Evolutionary conservation across 2,888 invertebrate species (phyloP).

Genomic region (Heliconius cydno): DNA sequence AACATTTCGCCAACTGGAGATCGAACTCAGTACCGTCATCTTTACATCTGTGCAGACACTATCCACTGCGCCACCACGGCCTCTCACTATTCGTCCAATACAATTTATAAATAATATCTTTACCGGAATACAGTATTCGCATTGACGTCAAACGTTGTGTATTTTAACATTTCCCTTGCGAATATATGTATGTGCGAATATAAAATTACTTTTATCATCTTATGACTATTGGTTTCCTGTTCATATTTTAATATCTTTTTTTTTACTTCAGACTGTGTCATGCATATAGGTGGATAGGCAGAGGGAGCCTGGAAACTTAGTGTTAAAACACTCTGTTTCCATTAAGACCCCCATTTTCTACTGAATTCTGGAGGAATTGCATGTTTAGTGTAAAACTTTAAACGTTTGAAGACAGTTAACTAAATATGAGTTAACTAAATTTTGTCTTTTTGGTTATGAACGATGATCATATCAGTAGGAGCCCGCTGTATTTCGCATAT

Average conservation of each 20-base stretch:
- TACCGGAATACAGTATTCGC: constrained; percentile 24
- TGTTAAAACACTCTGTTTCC: no score
- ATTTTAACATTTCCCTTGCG: constrained; percentile 38
- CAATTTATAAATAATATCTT: constrained; percentile 33
- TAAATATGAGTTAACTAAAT: background rate
- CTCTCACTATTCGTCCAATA: background rate
- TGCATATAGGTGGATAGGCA: no score
- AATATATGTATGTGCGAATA: constrained; percentile 24
- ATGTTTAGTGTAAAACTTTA: background rate
- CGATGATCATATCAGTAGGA: no score
- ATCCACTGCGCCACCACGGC: background rate
- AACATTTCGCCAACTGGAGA: background rate
- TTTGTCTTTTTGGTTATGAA: background rate
- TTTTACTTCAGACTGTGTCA: no score
- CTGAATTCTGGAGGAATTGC: no score
- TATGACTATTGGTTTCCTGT: constrained; percentile 41
- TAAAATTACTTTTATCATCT: constrained; percentile 39
- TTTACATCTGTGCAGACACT: background rate
- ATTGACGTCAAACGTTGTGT: constrained; percentile 39
- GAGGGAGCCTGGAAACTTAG: no score
- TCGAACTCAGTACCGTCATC: background rate
- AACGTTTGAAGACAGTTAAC: background rate
- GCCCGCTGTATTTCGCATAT: no score
- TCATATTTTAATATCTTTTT: no score
- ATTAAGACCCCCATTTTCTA: no score